Evolutionary conservation across 2,888 invertebrate species (phyloP).

Genomic region (Epirrhoe tristata): DNA sequence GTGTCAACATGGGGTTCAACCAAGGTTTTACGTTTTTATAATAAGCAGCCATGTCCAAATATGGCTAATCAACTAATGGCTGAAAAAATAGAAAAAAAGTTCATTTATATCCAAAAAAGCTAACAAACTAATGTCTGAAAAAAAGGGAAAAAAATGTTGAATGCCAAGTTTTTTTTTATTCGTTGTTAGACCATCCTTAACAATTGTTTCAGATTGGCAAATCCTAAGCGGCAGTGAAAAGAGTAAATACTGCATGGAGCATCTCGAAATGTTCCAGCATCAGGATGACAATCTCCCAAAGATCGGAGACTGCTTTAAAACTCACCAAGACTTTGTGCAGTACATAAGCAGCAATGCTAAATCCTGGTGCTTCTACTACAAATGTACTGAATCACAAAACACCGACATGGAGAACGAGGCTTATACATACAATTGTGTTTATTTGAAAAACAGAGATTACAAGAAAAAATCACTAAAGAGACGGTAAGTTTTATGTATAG

Average conservation of each 20-base stretch:
- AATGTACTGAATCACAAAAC: slow-evolving; percentile 57
- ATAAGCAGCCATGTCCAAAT: too few species aligned
- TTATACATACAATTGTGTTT: slow-evolving; percentile 59
- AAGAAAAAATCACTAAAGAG: slow-evolving; percentile 56
- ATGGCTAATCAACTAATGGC: too few species aligned
- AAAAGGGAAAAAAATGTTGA: too few species aligned
- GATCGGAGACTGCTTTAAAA: slow-evolving; percentile 57
- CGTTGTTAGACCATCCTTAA: background rate
- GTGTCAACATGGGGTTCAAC: too few species aligned
- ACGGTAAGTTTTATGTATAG: slow-evolving; percentile 47
- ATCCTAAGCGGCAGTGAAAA: slow-evolving; percentile 28
- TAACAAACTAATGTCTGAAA: too few species aligned
- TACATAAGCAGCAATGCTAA: slow-evolving; percentile 60
- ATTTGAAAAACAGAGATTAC: slow-evolving; percentile 56
- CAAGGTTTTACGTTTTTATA: too few species aligned
- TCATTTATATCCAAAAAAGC: too few species aligned
- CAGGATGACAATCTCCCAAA: slow-evolving; percentile 56
- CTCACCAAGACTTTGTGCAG: slow-evolving; percentile 56
- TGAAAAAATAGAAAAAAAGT: too few species aligned
- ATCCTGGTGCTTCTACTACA: slow-evolving; percentile 59
- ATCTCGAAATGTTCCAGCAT: slow-evolving; percentile 48
- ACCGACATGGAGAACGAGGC: slow-evolving; percentile 49
- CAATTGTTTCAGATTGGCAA: slow-evolving; percentile 33
- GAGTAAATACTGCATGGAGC: slow-evolving; percentile 50
- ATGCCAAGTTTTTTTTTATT: too few species aligned